These are phyloP conservation scores for Daboia siamensis DNA, from an alignment of 2,113 vertebrate genomes.

Conservation along the genomic window DNA sequence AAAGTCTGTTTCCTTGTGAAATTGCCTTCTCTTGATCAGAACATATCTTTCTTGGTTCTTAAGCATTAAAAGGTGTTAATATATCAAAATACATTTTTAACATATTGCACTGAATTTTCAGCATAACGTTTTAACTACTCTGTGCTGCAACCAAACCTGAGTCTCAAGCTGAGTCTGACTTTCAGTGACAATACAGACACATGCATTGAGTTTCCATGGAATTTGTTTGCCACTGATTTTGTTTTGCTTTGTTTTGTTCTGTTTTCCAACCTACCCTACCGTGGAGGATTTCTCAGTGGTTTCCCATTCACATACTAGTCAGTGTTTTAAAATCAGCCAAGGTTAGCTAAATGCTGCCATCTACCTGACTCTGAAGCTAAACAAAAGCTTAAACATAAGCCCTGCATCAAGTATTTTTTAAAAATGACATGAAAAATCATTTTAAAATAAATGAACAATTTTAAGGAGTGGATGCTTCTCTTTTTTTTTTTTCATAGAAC, in stretches of 20 bases:
- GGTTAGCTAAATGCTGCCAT: background rate
- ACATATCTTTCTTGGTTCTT: background rate
- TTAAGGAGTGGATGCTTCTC: background rate
- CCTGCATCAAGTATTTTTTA: background rate
- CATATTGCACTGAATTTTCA: background rate
- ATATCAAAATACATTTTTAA: background rate
- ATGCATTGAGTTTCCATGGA: background rate
- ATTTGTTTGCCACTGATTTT: background rate
- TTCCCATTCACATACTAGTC: background rate
- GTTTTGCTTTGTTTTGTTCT: background rate
- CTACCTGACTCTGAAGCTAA: background rate
- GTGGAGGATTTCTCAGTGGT: background rate
- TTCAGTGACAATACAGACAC: background rate
- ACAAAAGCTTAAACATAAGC: background rate
- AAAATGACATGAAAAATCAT: background rate
- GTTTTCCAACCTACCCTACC: background rate
- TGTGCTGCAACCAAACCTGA: background rate
- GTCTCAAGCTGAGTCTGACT: background rate
- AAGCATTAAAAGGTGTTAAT: background rate
- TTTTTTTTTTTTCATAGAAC: background rate
- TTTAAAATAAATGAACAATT: background rate
- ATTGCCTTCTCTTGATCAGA: background rate
- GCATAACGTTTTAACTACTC: background rate
- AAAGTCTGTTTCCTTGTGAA: background rate
- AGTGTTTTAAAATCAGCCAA: background rate